Evolutionary conservation across 2,113 vertebrate genomes (phyloP).

Genomic region (Oncorhynchus mykiss): DNA sequence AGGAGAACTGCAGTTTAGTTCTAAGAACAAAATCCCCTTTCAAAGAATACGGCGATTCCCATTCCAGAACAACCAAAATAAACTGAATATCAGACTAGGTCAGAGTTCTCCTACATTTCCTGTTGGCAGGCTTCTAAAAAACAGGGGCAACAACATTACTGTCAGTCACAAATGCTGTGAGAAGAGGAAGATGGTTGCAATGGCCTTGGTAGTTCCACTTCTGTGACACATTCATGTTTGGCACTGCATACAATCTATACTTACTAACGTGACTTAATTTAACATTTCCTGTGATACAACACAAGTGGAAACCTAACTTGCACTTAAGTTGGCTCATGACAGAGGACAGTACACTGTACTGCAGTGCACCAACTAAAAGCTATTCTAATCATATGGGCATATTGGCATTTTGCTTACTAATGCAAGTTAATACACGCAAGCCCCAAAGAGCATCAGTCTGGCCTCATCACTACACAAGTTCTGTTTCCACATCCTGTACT

Average conservation of each 20-base stretch:
- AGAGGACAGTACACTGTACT: not conserved
- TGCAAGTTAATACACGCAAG: constrained; percentile 15
- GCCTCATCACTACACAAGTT: constrained; percentile 33
- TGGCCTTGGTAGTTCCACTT: constrained; percentile 44
- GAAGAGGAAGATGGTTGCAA: constrained; percentile 28
- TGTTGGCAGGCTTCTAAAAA: constrained; percentile 48
- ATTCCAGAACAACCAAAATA: constrained; percentile 44
- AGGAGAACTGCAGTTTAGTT: constrained; percentile 46
- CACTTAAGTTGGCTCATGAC: constrained; percentile 1
- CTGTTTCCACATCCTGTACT: constrained; percentile 38
- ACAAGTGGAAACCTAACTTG: not conserved
- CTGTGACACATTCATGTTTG: constrained; percentile 66
- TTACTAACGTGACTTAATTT: constrained; percentile 27
- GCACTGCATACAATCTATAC: constrained; percentile 51
- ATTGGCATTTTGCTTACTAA: not conserved
- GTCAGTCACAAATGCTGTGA: constrained; percentile 30
- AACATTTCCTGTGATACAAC: constrained; percentile 1
- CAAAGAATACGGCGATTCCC: constrained; percentile 14
- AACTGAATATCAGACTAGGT: constrained; percentile 47
- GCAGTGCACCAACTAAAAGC: constrained; percentile 21
- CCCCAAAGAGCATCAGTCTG: constrained; percentile 28
- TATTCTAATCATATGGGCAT: not conserved
- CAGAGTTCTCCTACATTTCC: constrained; percentile 51
- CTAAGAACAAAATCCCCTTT: constrained; percentile 15
- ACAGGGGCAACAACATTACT: constrained; percentile 35